phyloP scores from a whole-genome alignment of 2,888 invertebrate genomes.

The Galeruca laticollis region DNA sequence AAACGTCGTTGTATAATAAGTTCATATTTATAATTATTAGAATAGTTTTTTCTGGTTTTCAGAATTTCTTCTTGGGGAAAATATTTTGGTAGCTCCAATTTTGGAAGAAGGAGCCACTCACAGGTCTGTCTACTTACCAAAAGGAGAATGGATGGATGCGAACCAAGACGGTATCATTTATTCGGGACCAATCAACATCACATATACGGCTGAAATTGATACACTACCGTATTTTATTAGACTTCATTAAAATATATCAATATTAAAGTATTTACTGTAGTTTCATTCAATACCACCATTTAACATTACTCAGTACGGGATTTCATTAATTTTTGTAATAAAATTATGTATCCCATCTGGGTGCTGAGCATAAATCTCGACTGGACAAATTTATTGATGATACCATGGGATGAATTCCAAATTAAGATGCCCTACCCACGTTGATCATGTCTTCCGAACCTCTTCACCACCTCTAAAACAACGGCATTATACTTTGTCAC shows the following conservation, averaged over 20 bases:
- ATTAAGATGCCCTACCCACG: no score
- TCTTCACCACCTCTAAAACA: no score
- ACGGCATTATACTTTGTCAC: no score
- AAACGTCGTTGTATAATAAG: no score
- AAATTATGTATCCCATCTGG: no score
- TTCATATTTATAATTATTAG: no score
- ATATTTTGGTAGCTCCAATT: constrained; percentile 83
- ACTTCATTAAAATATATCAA: constrained; percentile 5
- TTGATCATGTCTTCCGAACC: no score
- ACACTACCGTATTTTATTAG: constrained; percentile 76
- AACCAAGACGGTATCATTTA: constrained; percentile 66
- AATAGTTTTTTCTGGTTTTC: constrained; percentile 50
- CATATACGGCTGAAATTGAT: constrained; percentile 76
- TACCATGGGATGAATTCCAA: no score
- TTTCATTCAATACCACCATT: neutral
- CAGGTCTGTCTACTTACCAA: constrained; percentile 82
- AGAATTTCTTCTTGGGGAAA: constrained; percentile 86
- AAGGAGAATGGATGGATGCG: constrained; percentile 79
- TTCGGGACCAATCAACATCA: constrained; percentile 74
- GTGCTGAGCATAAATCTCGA: no score
- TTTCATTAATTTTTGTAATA: no score
- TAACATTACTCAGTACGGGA: neutral
- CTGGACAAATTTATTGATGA: no score
- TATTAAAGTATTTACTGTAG: neutral
- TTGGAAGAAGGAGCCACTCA: constrained; percentile 71